Evolutionary conservation across 2,113 vertebrate genomes (phyloP), one percentile per base, ranked within the genome.

Genomic region (Scomber colias): DNA sequence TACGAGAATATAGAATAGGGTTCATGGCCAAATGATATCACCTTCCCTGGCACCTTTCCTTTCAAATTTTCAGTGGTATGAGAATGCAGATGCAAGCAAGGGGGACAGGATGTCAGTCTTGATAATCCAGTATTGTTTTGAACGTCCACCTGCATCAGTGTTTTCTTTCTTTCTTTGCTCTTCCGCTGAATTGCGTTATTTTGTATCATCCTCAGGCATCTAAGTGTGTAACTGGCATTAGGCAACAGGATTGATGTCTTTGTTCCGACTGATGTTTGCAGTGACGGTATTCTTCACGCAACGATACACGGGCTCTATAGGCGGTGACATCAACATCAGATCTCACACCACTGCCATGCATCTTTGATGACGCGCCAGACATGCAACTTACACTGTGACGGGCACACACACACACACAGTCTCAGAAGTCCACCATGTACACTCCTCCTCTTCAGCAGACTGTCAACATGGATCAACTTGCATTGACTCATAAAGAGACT

Each of bases 391-490:
- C 30, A 49, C 71, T 17, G 14, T 11, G 21, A 30, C 46, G 31
- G 17, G 53, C 0, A 24, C 16, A 16, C 64, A n/a, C 17, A 55
- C 71, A 69, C 27, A 16, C 13, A 44, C 48, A 66, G 54, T 44
- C 55, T 77, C 44, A 75, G 16, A 84, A 67, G 56, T 80, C 30
- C 76, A 71, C 15, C 21, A 13, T 49, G 16, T 51, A 67, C 66
- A 24, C 77, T 55, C 50, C 75, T 72, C 65, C 35, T 71, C 81
- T 1, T 74, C 81, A 69, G 57, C 53, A 24, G 35, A 50, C 78
- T 67, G 89, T 83, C 82, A 86, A 62, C 80, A 74, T 48, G 57
- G 77, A 84, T 92, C 86, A 82, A 74, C 80, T 82, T 73, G 57
- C 79, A 50, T 68, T 66, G 84, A 89, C 71, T 88, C 81, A 87